Conservation (phyloP, 1,140 invertebrate genomes). For the Stegodyphus dumicola region DNA sequence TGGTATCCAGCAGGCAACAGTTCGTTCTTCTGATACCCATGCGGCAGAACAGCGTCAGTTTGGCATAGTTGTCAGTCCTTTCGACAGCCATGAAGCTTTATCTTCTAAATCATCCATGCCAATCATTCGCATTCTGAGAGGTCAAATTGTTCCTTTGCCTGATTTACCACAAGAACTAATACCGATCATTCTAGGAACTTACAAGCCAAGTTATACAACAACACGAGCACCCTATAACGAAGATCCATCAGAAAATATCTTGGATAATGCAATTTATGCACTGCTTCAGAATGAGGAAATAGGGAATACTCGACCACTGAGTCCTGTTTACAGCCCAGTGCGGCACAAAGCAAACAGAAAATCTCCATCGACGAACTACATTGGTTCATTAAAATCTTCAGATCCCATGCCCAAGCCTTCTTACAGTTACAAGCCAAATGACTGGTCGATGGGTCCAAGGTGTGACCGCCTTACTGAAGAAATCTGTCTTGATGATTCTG, state of each 20-base stretch:
- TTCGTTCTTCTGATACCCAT: background rate
- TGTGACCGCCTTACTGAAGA: slow-evolving; percentile 81
- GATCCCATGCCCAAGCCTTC: slow-evolving; percentile 13
- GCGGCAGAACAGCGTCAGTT: slow-evolving; percentile 37
- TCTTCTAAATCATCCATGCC: slow-evolving; percentile 21
- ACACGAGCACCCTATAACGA: background rate
- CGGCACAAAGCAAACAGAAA: slow-evolving; percentile 10
- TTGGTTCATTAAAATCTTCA: slow-evolving; percentile 43
- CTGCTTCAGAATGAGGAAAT: slow-evolving; percentile 42
- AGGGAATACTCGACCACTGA: background rate
- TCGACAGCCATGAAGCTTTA: slow-evolving; percentile 7
- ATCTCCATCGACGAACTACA: slow-evolving; percentile 45
- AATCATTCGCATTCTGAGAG: slow-evolving; percentile 27
- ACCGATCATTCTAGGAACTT: slow-evolving; percentile 30
- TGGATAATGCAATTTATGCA: slow-evolving; percentile 31
- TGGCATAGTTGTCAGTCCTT: slow-evolving; percentile 45
- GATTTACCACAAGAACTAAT: slow-evolving; percentile 46
- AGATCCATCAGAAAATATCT: slow-evolving; percentile 25
- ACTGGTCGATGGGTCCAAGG: slow-evolving; percentile 64
- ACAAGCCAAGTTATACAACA: background rate
- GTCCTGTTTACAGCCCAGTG: background rate
- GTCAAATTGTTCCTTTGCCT: slow-evolving; percentile 44
- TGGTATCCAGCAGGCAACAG: background rate
- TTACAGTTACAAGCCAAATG: slow-evolving; percentile 8
- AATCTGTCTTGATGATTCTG: slow-evolving; percentile 78